Evolutionary conservation across 1,140 invertebrate genomes (phyloP), one percentile per base, ranked within the genome.

Genomic region (Macrobrachium nipponense): DNA sequence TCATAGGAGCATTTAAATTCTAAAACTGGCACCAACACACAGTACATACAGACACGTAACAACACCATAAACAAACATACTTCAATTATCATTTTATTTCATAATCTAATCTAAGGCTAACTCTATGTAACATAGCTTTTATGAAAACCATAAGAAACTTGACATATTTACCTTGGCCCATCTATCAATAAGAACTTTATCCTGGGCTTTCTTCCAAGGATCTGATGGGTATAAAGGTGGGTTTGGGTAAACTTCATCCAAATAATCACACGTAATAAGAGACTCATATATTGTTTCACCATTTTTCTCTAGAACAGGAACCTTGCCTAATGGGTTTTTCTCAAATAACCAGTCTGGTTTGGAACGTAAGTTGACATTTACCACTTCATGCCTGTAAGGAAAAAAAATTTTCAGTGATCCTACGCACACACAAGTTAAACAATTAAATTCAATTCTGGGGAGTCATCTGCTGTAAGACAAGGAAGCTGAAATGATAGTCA

Each of bases 281-380:
- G 91, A 92, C 86, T 92, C 92, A 62, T 89, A 90, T 27, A 91
- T 73, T 7, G 91, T 87, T 66, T 90, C 88, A 36, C 90, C 90
- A 76, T 91, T 90, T 36, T 87, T 68, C 80, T 92, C 91, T 36
- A 93, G 79, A 0, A 91, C 89, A 12, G 92, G 92, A 10, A 92
- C 92, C 80, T 90, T 88, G 12, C 92, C 92, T 10, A 89, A 75
- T 6, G 91, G 91, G 86, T 91, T 92, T 83, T 90, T 90, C 58
- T 90, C 89, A 18, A 92, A 88, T 20, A 91, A 91, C 92, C 92
- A 92, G 10, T 91, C 91, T 15, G 92, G 92, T 88, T 93, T 92
- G 6, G 89, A 68, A 70, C 89, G 90, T 36, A 92, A 89, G 87
- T 92, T 90, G 51, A 92, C 90, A 79, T 92, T 92, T 5, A 92